These are phyloP conservation scores for Crotalus helleri DNA, from an alignment of 2,113 vertebrate species.

Conservation along the genomic window DNA sequence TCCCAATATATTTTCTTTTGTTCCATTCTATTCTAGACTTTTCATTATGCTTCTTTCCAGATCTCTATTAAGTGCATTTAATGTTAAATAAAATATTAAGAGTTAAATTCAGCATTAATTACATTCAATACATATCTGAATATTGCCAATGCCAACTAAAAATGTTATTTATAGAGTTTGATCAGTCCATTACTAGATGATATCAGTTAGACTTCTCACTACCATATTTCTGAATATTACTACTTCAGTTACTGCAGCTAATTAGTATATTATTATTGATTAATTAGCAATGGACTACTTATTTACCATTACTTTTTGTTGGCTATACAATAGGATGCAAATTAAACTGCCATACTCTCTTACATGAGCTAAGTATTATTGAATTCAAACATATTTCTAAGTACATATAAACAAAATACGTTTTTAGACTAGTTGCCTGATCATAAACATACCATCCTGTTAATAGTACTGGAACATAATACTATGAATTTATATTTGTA, in stretches of 20 bases:
- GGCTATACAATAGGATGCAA: neutral
- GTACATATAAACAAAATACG: neutral
- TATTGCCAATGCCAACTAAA: neutral
- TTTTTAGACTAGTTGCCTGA: neutral
- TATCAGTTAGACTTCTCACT: constrained; percentile 3
- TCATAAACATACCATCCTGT: neutral
- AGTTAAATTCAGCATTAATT: neutral
- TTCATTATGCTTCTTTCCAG: neutral
- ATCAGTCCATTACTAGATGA: neutral
- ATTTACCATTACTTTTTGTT: neutral
- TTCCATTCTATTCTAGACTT: neutral
- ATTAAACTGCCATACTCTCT: neutral
- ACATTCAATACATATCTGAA: neutral
- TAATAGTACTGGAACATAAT: neutral
- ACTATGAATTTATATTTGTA: neutral
- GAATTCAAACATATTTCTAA: neutral
- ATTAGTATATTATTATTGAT: too few species aligned
- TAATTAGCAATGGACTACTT: neutral
- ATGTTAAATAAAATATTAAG: neutral
- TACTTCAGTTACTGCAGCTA: neutral
- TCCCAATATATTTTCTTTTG: neutral
- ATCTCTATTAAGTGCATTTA: neutral
- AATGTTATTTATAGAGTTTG: neutral
- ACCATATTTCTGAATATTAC: neutral
- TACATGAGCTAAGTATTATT: neutral